phyloP scores from a whole-genome alignment of 2,113 vertebrate genomes.

The Rhea americana region DNA sequence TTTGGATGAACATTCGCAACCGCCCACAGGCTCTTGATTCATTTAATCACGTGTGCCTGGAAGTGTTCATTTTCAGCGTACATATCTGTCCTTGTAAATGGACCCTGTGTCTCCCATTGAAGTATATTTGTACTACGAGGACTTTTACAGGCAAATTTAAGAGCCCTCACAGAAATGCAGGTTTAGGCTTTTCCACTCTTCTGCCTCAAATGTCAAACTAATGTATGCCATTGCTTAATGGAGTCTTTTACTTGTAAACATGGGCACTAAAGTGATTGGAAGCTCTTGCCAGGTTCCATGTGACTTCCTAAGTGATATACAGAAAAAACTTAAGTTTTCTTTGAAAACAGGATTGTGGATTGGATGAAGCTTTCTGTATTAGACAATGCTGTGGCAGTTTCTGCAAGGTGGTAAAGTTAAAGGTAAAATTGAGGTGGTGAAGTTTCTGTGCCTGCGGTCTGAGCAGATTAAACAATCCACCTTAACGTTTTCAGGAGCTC shows the following conservation, averaged over 20 bases:
- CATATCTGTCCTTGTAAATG: neutral
- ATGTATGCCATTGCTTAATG: accelerated
- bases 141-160: neutral
- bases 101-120: neutral
- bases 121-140: neutral
- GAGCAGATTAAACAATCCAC: neutral
- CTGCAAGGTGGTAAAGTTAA: neutral
- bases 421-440: neutral
- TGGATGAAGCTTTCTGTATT: neutral
- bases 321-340: neutral
- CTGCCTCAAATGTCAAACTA: neutral
- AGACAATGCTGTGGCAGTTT: neutral
- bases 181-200: neutral
- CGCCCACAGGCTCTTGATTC: neutral
- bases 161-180: neutral
- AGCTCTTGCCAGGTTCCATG: neutral
- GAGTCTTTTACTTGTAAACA: neutral
- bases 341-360: neutral
- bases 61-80: neutral
- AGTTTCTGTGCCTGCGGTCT: neutral
- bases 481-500: neutral
- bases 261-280: neutral
- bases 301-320: neutral
- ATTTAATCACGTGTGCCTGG: neutral
- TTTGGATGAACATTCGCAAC: neutral